phyloP scores from a whole-genome alignment of 2,797 vertebrate species.

The Vespertilio murinus region DNA sequence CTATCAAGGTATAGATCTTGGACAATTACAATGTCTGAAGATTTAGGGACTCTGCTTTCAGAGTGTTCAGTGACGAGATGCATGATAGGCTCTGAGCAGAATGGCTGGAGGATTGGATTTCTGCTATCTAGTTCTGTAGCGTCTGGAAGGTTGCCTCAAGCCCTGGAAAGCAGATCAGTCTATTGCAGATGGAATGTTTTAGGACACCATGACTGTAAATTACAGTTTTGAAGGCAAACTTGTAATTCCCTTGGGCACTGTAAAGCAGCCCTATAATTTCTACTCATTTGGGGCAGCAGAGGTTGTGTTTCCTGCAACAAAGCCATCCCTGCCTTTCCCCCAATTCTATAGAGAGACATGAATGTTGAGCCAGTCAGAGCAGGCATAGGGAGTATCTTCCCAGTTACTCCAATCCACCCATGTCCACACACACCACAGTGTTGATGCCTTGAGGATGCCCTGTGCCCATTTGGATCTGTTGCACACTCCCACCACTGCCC shows the following conservation, averaged over 20 bases:
- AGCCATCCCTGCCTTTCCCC: not conserved
- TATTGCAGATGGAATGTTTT: not conserved
- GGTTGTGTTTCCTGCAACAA: not conserved
- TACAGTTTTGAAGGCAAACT: not conserved
- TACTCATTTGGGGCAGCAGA: not conserved
- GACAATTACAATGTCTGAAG: not conserved
- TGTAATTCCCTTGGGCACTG: not conserved
- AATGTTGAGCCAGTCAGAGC: not conserved
- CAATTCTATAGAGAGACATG: not conserved
- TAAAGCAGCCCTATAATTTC: not conserved
- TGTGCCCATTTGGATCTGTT: too few species aligned
- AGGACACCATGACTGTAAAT: not conserved
- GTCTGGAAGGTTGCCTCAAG: not conserved
- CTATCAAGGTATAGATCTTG: not conserved
- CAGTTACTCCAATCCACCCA: not conserved
- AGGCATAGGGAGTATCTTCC: not conserved
- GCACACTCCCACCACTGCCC: too few species aligned
- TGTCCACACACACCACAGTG: not conserved
- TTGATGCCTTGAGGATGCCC: too few species aligned
- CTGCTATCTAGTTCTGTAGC: not conserved
- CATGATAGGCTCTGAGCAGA: not conserved
- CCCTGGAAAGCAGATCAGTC: not conserved
- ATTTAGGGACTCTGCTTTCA: constrained; percentile 28
- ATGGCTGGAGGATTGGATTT: not conserved
- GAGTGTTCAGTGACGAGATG: not conserved